A percentile compares a stretch with the other conserved stretches of the same genome.
Evolutionary conservation across 35 echinoderm and acorn worm species (phyloP).

Genomic region (Strongylocentrotus purpuratus): DNA sequence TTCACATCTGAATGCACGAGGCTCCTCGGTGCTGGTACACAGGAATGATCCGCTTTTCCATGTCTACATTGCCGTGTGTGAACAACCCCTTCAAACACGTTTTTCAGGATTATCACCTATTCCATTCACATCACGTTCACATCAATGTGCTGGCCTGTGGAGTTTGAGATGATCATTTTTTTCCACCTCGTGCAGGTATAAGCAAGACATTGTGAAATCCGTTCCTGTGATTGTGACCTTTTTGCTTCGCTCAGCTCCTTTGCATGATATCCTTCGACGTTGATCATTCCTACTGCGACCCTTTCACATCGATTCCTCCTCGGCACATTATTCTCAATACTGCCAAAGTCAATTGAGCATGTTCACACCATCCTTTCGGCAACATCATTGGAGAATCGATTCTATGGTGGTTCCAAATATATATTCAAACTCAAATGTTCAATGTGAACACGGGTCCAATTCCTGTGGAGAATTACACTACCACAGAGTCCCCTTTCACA

Average conservation of each 20-base stretch:
- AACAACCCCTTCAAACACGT: not conserved
- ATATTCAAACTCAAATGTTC: not conserved
- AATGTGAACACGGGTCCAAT: not conserved
- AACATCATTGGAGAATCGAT: not conserved
- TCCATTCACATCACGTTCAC: not conserved
- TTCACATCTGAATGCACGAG: not conserved
- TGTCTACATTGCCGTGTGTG: not conserved
- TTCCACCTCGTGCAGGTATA: not conserved
- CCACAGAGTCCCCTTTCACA: not conserved
- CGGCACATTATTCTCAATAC: too few species aligned
- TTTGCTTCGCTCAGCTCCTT: not conserved
- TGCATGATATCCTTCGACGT: not conserved
- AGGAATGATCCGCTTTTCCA: not conserved
- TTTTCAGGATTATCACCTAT: not conserved
- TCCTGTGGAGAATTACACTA: not conserved
- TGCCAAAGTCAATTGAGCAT: too few species aligned
- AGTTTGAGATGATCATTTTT: not conserved
- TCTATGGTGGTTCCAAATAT: not conserved
- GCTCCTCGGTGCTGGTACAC: not conserved
- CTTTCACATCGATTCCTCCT: not conserved
- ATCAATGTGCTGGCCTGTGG: not conserved
- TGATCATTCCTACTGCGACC: not conserved
- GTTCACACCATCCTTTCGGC: not conserved
- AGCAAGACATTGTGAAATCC: too few species aligned
- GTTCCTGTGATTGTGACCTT: not conserved